Evolutionary conservation across 2,797 vertebrate species (phyloP).

Genomic region (Poeciliopsis infans): DNA sequence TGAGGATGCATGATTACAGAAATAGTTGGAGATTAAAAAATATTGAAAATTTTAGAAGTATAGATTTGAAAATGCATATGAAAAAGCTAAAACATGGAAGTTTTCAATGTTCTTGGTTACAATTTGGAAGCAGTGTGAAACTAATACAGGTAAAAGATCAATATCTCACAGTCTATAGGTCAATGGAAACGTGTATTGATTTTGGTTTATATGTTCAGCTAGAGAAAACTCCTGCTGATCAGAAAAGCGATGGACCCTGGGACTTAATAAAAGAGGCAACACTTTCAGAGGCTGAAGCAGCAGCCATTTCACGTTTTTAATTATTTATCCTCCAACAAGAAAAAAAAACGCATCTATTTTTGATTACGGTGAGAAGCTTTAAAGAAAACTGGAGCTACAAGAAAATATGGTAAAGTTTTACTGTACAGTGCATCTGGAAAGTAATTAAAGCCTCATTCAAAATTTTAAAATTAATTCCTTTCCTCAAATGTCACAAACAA

Average conservation of each 20-base stretch:
- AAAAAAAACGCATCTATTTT: not conserved
- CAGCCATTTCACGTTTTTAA: too few relatives aligned
- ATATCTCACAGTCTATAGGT: not conserved
- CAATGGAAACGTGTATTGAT: conserved; percentile 6
- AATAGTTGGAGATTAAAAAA: not conserved
- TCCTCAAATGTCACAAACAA: too few relatives aligned
- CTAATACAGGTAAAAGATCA: not conserved
- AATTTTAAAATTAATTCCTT: too few relatives aligned
- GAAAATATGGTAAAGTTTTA: not conserved
- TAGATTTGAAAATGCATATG: not conserved
- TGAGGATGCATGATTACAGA: not conserved
- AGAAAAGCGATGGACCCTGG: not conserved
- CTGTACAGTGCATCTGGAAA: too few relatives aligned
- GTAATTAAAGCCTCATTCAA: too few relatives aligned
- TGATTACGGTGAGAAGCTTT: not conserved
- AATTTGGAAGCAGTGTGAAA: not conserved
- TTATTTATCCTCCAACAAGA: not conserved
- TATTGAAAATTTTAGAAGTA: too few relatives aligned
- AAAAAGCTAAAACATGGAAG: not conserved
- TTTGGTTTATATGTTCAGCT: conserved; percentile 6
- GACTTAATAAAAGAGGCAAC: not conserved
- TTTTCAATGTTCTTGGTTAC: not conserved
- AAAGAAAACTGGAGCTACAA: not conserved
- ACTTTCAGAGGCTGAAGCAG: not conserved
- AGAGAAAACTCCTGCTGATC: conserved; percentile 8